Percentiles rank a stretch among this genome's conserved stretches.
Conservation (phyloP, 2,797 vertebrate species). For the Epinephelus coioides region DNA sequence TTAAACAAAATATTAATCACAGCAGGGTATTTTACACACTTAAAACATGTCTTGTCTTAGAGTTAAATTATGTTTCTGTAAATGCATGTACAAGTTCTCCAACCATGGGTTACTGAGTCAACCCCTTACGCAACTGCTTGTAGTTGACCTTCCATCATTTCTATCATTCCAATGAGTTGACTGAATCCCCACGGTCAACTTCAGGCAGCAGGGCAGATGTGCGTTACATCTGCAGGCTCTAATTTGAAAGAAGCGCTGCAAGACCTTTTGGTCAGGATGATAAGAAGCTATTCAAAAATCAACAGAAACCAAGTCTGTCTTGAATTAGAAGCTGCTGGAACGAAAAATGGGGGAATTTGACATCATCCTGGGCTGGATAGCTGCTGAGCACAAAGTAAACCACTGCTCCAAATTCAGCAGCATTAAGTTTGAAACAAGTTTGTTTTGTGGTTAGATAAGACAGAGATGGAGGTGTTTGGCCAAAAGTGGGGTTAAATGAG, state of each 20-base stretch:
- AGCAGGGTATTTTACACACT: too few species aligned
- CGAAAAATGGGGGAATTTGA: slow-evolving; percentile 33
- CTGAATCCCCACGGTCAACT: not conserved
- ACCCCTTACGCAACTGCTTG: not conserved
- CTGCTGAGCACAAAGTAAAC: slow-evolving; percentile 16
- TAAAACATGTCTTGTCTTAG: too few species aligned
- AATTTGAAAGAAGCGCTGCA: not conserved
- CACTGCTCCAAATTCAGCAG: slow-evolving; percentile 16
- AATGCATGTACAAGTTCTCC: not conserved
- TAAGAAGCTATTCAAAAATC: not conserved
- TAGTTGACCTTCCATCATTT: not conserved
- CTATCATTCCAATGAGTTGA: not conserved
- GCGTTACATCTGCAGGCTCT: slow-evolving; percentile 7
- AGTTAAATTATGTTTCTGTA: too few species aligned
- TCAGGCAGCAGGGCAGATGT: slow-evolving; percentile 8
- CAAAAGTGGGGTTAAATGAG: not conserved
- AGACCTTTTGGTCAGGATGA: slow-evolving; percentile 19
- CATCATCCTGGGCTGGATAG: slow-evolving; percentile 9
- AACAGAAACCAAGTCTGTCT: slow-evolving; percentile 32
- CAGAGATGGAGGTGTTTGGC: not conserved
- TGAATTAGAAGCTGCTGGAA: slow-evolving; percentile 59
- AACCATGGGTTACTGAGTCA: not conserved
- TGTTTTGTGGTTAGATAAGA: not conserved
- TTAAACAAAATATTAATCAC: too few species aligned
- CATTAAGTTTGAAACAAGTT: not conserved